Evolutionary conservation across 92 coral and sea anemone genomes (phyloP).

Genomic region (Palythoa grandiflora): DNA sequence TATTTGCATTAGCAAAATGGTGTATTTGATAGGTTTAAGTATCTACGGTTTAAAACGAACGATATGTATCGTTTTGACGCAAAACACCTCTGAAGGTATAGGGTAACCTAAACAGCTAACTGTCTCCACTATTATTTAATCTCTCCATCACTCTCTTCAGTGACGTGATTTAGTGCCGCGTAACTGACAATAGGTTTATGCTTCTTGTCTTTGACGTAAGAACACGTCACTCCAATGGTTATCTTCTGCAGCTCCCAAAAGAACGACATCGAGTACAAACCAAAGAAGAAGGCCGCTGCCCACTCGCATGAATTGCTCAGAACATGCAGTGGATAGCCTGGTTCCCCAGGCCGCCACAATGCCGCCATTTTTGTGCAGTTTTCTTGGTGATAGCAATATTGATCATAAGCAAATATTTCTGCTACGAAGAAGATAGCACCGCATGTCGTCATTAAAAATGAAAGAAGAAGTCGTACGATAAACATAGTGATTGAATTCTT

Average conservation of each 20-base stretch:
- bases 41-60: too few species aligned
- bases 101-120: too few species aligned
- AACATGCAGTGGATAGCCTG: slow-evolving; percentile 78
- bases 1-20: too few species aligned
- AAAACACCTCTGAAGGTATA: too few species aligned
- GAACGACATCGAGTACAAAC: slow-evolving; percentile 74
- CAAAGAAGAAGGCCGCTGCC: slow-evolving; percentile 85
- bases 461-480: slow-evolving; percentile 47
- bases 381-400: slow-evolving; percentile 33
- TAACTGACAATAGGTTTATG: neutral
- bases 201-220: neutral
- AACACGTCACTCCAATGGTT: slow-evolving; percentile 75
- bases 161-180: neutral
- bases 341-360: slow-evolving; percentile 68
- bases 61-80: too few species aligned
- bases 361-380: slow-evolving; percentile 22
- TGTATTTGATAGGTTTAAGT: too few species aligned
- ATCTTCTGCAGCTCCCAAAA: slow-evolving; percentile 88
- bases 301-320: slow-evolving; percentile 89
- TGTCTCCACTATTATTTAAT: neutral
- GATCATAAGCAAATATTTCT: slow-evolving; percentile 61
- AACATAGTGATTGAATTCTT: slow-evolving; percentile 52
- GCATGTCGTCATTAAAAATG: slow-evolving; percentile 37
- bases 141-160: slow-evolving; percentile 22
- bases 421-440: slow-evolving; percentile 49